Conservation (phyloP, 2,797 vertebrate genomes). For the Cottoperca gobio region DNA sequence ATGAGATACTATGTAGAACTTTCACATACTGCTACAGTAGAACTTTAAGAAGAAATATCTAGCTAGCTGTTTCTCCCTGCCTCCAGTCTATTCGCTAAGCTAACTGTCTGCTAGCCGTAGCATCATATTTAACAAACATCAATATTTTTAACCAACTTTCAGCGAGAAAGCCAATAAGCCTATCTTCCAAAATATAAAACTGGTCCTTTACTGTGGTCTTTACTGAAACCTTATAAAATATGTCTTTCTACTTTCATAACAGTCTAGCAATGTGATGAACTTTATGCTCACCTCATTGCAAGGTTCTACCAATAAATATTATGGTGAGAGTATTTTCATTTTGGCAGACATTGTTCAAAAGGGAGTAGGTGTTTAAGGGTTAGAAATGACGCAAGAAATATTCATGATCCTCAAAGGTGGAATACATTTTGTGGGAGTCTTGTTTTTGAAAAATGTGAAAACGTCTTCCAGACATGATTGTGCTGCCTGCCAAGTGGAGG, state of each 20-base stretch:
- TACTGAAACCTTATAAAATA: not conserved
- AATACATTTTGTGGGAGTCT: constrained; percentile 32
- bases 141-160: not conserved
- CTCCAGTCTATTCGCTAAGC: constrained; percentile 5
- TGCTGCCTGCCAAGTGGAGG: constrained; percentile 70
- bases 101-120: not conserved
- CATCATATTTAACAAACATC: not conserved
- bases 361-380: not conserved
- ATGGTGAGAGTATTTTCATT: not conserved
- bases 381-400: constrained; percentile 21
- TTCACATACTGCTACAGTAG: not conserved
- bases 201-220: not conserved
- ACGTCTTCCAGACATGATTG: constrained; percentile 66
- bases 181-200: not conserved
- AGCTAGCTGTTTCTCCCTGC: not conserved
- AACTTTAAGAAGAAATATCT: too few species aligned
- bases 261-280: constrained; percentile 1
- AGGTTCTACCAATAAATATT: not conserved
- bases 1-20: not conserved
- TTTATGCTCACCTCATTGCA: not conserved
- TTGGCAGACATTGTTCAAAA: not conserved
- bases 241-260: constrained; percentile 3
- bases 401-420: constrained; percentile 12
- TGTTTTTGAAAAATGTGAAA: constrained; percentile 31
- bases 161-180: not conserved